Evolutionary conservation across 2,888 invertebrate species (phyloP), one percentile per base, ranked within the genome.

Genomic region (Mythimna pallens): DNA sequence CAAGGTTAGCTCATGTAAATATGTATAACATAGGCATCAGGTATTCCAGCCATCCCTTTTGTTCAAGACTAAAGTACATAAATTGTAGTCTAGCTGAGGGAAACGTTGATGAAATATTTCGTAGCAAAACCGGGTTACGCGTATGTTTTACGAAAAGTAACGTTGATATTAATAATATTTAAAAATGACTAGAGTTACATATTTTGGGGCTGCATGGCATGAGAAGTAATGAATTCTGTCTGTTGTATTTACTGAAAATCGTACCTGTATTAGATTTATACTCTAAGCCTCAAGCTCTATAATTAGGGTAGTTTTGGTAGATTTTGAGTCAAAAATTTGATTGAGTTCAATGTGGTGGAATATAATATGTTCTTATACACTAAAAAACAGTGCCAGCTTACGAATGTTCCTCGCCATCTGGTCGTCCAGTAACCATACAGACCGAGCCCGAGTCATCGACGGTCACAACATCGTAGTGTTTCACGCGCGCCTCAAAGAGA

Each of bases 21-120:
- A 30, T n/a, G 36, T 58, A 52, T 54, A 54, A 17, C 8, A 54
- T 47, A 70, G 22, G 8, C 52, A 73, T 79, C 73, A 79, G 68
- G 70, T 84, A 82, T 83, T 82, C 72, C 43, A 72, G 65, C 57
- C 74, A 76, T 69, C 69, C 70, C 70, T 76, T 73, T 84, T 74
- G 68, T 81, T 73, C 65, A 67, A 73, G 63, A 70, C 70, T 55
- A 55, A 22, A 59, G 52, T 61, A 73, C 17, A 76, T 80, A 70
- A 73, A 54, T 69, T 54, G 55, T 65, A 57, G 70, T 54, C n/a
- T 40, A 68, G 54, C 52, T 54, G 47, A 73, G 54, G 70, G 68
- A 36, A 55, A 61, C 55, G 62, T 57, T 54, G 67, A 69, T 75
- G 75, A 74, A 81, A 83, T 75, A 73, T 82, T 64, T 76, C 71